phyloP scores from a whole-genome alignment of 2,888 invertebrate species.

The Brachyopa scutellaris region DNA sequence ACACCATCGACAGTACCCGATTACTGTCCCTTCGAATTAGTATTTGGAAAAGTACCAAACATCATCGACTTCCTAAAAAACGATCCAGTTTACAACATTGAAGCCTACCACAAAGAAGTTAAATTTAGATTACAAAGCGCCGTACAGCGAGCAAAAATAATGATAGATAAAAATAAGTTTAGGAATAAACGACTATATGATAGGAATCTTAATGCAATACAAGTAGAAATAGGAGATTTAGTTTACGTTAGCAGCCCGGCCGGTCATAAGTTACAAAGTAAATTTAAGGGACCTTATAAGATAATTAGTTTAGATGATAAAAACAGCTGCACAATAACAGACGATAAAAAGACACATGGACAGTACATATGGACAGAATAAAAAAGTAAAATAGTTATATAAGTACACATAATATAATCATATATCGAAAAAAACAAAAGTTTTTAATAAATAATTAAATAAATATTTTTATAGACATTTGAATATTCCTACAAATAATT shows the following conservation, averaged over 20 bases:
- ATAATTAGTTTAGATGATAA: not conserved
- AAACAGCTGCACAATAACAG: not conserved
- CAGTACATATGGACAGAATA: too few species aligned
- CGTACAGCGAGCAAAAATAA: not conserved
- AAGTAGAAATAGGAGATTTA: constrained; percentile 12
- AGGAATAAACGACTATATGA: not conserved
- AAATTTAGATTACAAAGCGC: constrained; percentile 2
- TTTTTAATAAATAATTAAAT: too few species aligned
- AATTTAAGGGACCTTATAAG: not conserved
- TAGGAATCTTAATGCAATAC: not conserved
- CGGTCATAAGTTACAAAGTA: not conserved
- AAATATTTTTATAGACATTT: too few species aligned
- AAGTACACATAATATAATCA: too few species aligned
- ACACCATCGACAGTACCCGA: not conserved
- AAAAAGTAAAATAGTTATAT: too few species aligned
- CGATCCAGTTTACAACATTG: not conserved
- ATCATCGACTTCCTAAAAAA: not conserved
- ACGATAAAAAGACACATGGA: not conserved
- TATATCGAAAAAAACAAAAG: too few species aligned
- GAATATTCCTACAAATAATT: too few species aligned
- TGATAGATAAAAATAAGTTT: not conserved
- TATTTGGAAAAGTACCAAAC: constrained; percentile 5
- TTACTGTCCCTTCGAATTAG: constrained; percentile 15
- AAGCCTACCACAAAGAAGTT: constrained; percentile 6
- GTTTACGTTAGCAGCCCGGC: not conserved